phyloP scores from a whole-genome alignment of 2,113 vertebrate species.

The Grantiella picta region DNA sequence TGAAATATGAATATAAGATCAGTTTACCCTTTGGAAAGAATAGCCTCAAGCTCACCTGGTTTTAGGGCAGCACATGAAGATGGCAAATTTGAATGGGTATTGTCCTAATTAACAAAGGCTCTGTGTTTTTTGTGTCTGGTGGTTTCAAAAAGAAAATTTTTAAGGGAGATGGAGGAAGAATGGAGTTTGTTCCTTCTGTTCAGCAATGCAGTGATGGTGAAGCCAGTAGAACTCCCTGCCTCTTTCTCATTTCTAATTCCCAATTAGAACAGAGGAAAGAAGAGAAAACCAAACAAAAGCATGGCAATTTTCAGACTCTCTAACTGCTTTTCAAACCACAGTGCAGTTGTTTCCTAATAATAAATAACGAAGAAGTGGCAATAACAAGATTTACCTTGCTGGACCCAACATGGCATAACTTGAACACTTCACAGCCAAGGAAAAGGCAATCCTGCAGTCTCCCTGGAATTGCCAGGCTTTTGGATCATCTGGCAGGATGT shows the following conservation, averaged over 20 bases:
- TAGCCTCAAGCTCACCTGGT: neutral
- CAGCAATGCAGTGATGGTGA: neutral
- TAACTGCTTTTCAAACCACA: neutral
- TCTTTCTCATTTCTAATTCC: neutral
- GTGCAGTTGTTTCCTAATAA: neutral
- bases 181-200: neutral
- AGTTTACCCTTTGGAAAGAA: neutral
- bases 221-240: neutral
- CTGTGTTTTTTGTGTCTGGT: neutral
- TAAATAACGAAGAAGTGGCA: neutral
- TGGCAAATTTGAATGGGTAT: neutral
- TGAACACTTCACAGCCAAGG: neutral
- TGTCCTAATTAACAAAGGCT: neutral
- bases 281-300: neutral
- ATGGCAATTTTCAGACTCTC: neutral
- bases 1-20: neutral
- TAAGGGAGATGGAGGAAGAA: neutral
- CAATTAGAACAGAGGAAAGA: neutral
- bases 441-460: neutral
- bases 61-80: neutral
- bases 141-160: neutral
- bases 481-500: conserved; percentile 44
- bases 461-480: neutral
- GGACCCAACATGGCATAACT: neutral
- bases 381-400: neutral